Conservation (phyloP, 2,888 invertebrate genomes). For the Drosophila suboccidentalis region DNA sequence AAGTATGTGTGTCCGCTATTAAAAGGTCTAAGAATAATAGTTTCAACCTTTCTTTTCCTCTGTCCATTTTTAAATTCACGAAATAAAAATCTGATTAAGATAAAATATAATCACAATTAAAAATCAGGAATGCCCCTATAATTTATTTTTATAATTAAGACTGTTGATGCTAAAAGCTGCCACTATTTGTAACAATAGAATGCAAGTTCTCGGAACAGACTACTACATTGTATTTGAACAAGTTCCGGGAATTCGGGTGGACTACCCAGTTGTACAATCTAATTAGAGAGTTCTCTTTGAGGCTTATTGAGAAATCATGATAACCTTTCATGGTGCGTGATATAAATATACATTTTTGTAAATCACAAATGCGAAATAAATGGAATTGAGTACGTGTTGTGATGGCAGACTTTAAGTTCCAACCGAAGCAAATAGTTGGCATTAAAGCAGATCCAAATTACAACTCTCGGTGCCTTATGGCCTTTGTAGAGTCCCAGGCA, state of each 20-base stretch:
- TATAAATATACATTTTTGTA: slow-evolving; percentile 51
- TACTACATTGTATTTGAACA: slow-evolving; percentile 3
- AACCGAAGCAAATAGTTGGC: slow-evolving; percentile 39
- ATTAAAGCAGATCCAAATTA: slow-evolving; percentile 49
- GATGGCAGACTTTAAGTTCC: slow-evolving; percentile 57
- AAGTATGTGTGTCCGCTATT: too few relatives aligned
- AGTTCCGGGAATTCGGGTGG: not conserved
- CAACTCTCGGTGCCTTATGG: slow-evolving; percentile 7
- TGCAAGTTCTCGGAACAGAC: not conserved
- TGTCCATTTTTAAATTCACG: too few relatives aligned
- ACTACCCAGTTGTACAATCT: slow-evolving; percentile 9
- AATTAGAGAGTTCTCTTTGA: slow-evolving; percentile 18
- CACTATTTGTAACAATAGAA: not conserved
- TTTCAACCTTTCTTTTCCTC: too few relatives aligned
- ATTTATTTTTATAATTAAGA: too few relatives aligned
- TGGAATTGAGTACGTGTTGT: slow-evolving; percentile 72
- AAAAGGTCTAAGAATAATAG: too few relatives aligned
- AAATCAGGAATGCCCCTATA: too few relatives aligned
- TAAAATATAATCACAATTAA: too few relatives aligned
- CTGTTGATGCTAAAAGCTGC: too few relatives aligned
- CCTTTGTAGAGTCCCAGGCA: not conserved
- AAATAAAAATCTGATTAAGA: too few relatives aligned
- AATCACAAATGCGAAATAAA: slow-evolving; percentile 56
- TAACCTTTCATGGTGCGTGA: slow-evolving; percentile 54
- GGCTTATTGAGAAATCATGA: slow-evolving; percentile 1